Evolutionary conservation across 2,888 invertebrate genomes (phyloP), one percentile per base, ranked within the genome.

Genomic region (Leistus spinibarbis): DNA sequence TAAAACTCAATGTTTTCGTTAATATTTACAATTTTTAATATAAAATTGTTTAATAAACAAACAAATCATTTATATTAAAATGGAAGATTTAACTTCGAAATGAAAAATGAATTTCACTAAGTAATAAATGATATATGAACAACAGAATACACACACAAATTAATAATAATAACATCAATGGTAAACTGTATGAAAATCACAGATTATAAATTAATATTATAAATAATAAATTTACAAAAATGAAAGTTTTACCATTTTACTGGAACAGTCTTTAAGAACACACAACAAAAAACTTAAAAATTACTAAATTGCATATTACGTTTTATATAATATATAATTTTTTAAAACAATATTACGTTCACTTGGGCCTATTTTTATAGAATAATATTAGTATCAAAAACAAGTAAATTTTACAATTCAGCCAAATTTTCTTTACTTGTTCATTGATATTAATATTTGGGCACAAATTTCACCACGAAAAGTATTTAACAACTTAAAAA

Each of bases 111-210:
- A 10, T 40, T 40, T 40, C 40, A 60, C 60, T 60, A 60, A 60
- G 10, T 10, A 17, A 60, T 60, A 22, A 17, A 22, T 19, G 56
- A 56, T 9, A 56, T 19, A 56, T 56, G 56, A 67, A 73, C 24
- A 64, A 64, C 71, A 71, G 71, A 64, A 71, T 64, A 71, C 64
- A 71, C 53, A 63, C 69, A 72, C 70, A 79, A 78, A 76, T 79
- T 77, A 80, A 78, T 79, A 73, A 78, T 79, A 78, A 78, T 78
- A 80, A 81, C 80, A 80, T 80, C 76, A 79, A 79, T 79, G 79
- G 80, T 80, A 81, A 79, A 80, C 75, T 78, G 80, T 79, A 79
- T 80, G 74, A 80, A 40, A 40, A 81, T 81, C 81, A 81, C 81
- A 81, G 81, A 80, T 81, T 77, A 40, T 40, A 79, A 78, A 78